These are phyloP conservation scores for Phrynosoma blainvillii DNA, from an alignment of 2,113 vertebrate species.

Conservation along the genomic window DNA sequence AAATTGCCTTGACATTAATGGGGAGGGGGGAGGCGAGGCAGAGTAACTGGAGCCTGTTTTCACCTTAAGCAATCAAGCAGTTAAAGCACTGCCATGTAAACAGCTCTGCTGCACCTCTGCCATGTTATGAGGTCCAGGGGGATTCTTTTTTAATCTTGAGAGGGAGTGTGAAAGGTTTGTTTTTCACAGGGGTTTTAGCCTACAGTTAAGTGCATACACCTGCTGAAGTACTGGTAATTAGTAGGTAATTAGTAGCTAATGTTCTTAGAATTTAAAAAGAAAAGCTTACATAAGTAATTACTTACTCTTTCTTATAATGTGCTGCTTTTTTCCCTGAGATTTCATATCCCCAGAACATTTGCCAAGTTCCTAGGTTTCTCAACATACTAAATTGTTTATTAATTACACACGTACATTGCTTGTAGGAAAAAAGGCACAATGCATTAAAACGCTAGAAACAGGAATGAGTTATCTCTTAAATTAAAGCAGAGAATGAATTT, in stretches of 20 bases:
- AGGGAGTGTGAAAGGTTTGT: slow-evolving; percentile 88
- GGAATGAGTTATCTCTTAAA: slow-evolving; percentile 77
- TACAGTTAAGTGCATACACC: slow-evolving; percentile 94
- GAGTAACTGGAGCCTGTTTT: slow-evolving; percentile 54
- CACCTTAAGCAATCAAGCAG: slow-evolving; percentile 68
- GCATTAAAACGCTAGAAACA: slow-evolving; percentile 86
- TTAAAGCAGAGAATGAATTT: slow-evolving; percentile 71
- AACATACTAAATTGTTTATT: slow-evolving; percentile 98
- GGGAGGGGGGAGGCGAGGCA: slow-evolving; percentile 39
- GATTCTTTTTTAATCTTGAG: slow-evolving; percentile 83
- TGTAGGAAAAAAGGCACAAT: slow-evolving; percentile 85
- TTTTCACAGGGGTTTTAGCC: slow-evolving; percentile 93
- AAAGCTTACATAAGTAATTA: slow-evolving; percentile 97
- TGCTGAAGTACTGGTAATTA: slow-evolving; percentile 99
- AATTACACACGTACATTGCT: slow-evolving; percentile 98
- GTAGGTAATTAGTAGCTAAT: slow-evolving; percentile 99
- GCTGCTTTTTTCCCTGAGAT: slow-evolving; percentile 91
- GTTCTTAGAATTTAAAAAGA: slow-evolving; percentile 98
- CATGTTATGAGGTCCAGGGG: slow-evolving; percentile 72
- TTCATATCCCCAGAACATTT: slow-evolving; percentile 97
- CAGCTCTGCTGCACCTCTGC: slow-evolving; percentile 62
- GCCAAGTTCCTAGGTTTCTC: slow-evolving; percentile 96
- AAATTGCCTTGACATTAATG: slow-evolving; percentile 44
- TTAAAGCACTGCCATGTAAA: slow-evolving; percentile 68
- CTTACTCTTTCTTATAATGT: slow-evolving; percentile 95